A percentile compares a stretch with the other conserved stretches of the same genome.
phyloP scores from a whole-genome alignment of 2,888 invertebrate species.

The Leptinotarsa rubiginosa region DNA sequence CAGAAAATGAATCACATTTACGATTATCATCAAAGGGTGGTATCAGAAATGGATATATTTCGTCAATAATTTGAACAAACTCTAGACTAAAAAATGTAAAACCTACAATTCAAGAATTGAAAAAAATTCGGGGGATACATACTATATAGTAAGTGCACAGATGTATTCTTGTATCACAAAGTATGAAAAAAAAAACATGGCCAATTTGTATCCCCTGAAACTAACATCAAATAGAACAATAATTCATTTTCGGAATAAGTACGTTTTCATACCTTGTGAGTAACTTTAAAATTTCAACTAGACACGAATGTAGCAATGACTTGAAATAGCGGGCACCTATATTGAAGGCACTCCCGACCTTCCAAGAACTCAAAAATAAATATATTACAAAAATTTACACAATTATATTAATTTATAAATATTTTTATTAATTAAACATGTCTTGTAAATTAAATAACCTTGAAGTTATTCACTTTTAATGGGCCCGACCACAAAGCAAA shows the following conservation, averaged over 20 bases:
- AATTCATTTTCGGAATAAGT: constrained; percentile 54
- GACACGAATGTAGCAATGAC: constrained; percentile 57
- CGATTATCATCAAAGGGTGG: neutral
- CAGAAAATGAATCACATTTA: neutral
- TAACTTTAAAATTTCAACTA: constrained; percentile 57
- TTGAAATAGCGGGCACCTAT: constrained; percentile 54
- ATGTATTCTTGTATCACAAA: constrained; percentile 62
- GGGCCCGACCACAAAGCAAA: constrained; percentile 65
- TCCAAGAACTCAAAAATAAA: constrained; percentile 52
- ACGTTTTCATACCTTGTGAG: constrained; percentile 64
- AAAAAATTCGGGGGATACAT: constrained; percentile 45
- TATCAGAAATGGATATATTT: constrained; percentile 1
- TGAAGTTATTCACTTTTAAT: constrained; percentile 64
- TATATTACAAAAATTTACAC: constrained; percentile 69
- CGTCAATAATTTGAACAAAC: constrained; percentile 47
- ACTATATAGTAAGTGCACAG: constrained; percentile 61
- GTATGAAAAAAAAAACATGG: constrained; percentile 61
- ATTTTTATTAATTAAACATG: constrained; percentile 63
- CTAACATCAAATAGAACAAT: constrained; percentile 58
- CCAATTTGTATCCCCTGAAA: constrained; percentile 55
- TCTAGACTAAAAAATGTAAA: constrained; percentile 57
- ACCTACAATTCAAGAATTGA: constrained; percentile 55
- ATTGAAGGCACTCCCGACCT: constrained; percentile 47
- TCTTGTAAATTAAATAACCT: constrained; percentile 64
- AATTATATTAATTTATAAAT: constrained; percentile 66